Conservation (phyloP, 1,140 invertebrate species). For the Nasonia longicornis region DNA sequence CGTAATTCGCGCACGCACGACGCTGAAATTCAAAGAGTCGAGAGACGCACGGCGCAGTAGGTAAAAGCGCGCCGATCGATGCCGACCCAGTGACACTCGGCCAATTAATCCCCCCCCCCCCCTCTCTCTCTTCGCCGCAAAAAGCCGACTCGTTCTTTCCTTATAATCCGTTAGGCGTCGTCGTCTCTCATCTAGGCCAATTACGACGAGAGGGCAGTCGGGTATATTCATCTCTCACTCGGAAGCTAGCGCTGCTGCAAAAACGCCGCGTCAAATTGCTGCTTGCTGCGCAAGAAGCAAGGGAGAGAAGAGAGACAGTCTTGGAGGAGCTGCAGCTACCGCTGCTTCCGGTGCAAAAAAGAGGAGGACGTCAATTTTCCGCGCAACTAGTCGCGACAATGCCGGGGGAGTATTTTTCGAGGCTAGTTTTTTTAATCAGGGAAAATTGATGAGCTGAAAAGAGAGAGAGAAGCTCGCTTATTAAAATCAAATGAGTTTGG, state of each 20-base stretch:
- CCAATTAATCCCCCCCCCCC: too few relatives aligned
- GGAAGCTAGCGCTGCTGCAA: not conserved
- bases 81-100: not conserved
- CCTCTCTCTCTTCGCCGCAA: not conserved
- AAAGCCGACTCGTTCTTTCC: not conserved
- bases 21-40: not conserved
- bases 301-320: not conserved
- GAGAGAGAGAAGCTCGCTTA: not conserved
- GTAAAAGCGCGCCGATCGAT: not conserved
- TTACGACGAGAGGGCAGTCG: not conserved
- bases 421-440: not conserved
- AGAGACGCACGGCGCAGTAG: too few relatives aligned
- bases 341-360: not conserved
- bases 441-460: too few relatives aligned
- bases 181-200: not conserved
- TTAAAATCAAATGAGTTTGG: not conserved
- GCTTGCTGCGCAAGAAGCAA: not conserved
- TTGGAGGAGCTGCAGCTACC: not conserved
- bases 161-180: not conserved
- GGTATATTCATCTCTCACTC: not conserved
- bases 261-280: slow-evolving; percentile 11
- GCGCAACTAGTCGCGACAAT: slow-evolving; percentile 45
- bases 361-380: slow-evolving; percentile 16
- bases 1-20: not conserved
- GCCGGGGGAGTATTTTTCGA: slow-evolving; percentile 18